Conservation (phyloP, 1,140 invertebrate genomes). For the Trichonephila inaurata region DNA sequence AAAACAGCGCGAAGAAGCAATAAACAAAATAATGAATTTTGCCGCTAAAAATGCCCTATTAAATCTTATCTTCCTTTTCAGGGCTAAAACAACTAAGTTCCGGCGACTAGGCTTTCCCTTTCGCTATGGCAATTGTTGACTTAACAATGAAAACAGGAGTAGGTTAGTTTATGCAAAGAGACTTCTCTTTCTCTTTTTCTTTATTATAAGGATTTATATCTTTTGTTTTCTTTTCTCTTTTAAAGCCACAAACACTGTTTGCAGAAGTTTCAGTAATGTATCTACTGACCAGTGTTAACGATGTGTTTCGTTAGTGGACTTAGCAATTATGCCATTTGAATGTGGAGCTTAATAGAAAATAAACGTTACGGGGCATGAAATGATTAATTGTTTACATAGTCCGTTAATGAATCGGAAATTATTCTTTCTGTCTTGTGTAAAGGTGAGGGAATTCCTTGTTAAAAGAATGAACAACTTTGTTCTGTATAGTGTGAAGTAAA, state of each 20-base stretch:
- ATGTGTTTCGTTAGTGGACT: neutral
- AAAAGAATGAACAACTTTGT: neutral
- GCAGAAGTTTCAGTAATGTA: neutral
- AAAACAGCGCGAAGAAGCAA: neutral
- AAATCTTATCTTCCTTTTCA: conserved; percentile 21
- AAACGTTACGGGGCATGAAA: neutral
- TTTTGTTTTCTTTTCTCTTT: conserved; percentile 24
- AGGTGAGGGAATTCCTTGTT: neutral
- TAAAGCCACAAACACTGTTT: neutral
- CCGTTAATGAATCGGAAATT: neutral
- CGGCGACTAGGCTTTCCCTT: neutral
- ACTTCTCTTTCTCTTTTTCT: neutral
- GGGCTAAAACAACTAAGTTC: conserved; percentile 10
- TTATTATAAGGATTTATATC: neutral
- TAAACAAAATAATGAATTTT: conserved; percentile 7
- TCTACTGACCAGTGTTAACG: neutral
- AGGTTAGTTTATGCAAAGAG: conserved; percentile 51
- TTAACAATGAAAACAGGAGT: conserved; percentile 27
- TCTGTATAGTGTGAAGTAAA: neutral
- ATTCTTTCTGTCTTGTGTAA: neutral
- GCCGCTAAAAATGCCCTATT: conserved; percentile 11
- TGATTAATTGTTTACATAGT: neutral
- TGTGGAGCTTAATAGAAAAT: conserved; percentile 31
- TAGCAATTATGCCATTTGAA: neutral
- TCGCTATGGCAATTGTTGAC: neutral